Base-by-base conservation (phyloP, 2,888 invertebrate species). In the Apotomis capreana region DNA sequence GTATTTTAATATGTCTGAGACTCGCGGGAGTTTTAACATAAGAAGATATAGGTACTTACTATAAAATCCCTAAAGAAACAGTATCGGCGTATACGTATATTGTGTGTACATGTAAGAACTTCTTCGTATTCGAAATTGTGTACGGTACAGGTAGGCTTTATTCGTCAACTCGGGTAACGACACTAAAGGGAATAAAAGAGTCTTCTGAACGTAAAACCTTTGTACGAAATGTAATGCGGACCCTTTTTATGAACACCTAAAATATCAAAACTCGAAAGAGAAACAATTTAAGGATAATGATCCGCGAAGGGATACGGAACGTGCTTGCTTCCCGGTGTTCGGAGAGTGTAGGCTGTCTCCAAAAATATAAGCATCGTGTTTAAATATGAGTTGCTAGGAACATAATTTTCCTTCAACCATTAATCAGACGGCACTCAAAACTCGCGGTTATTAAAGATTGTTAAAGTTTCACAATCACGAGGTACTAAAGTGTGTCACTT, bases 201-300 rank as follows among this genome's bases (percentile, higher is more conserved):
- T 46, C n/a, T 65, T 55, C 26, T 26, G 46, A 65, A 46, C 55
- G n/a, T 63, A 65, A 65, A 65, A 57, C 36, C 26, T 57, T 57
- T 67, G 57, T 58, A 58, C 26, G 9, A 67, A 58, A 67, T 49
- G 65, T 65, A 65, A 52, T 46, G 57, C 26, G 8, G 59, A 65
- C 26, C 55, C 10, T 65, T 65, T 57, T 57, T 46, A 55, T 55
- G 49, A 64, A 65, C 65, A 57, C 46, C 26, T 65, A 46, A 57
- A 65, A 65, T 65, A 57, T 57, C 65, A 65, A 65, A 65, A 26
- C 57, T 64, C 57, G 57, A 52, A 55, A 46, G 46, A 12, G 37
- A 65, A 57, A 55, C 57, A 65, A 65, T 65, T 65, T 44, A 46
- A n/a, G 65, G 55, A 65, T 65, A 57, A 57, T 57, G 57, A 57